These are phyloP conservation scores for Phaetusa simplex DNA, from an alignment of 2,113 vertebrate species.

Conservation along the genomic window DNA sequence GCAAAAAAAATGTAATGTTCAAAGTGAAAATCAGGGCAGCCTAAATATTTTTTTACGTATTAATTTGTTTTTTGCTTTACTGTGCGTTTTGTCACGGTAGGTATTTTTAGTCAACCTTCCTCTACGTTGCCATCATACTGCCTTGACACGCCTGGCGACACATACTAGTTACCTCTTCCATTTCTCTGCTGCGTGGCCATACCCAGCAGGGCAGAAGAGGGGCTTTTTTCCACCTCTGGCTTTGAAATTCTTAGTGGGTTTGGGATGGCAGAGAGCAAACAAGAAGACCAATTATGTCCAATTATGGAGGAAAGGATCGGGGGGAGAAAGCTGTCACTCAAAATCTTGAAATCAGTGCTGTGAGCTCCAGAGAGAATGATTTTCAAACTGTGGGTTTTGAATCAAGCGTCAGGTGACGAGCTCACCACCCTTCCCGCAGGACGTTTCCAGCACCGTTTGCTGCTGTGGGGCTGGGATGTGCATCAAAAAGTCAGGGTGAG, in stretches of 20 bases:
- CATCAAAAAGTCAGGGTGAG: accelerated
- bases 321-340: not conserved
- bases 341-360: not conserved
- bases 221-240: not conserved
- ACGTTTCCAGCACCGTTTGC: accelerated
- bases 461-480: not conserved
- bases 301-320: not conserved
- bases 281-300: not conserved
- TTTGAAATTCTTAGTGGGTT: not conserved
- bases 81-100: not conserved
- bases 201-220: not conserved
- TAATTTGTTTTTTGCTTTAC: not conserved
- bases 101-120: not conserved
- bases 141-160: not conserved
- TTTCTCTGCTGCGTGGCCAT: not conserved
- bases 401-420: accelerated
- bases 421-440: accelerated
- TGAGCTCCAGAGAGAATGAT: not conserved
- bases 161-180: not conserved
- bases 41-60: not conserved
- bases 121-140: not conserved
- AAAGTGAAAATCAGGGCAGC: not conserved
- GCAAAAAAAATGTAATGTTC: not conserved
- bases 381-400: not conserved
- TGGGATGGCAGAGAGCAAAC: not conserved